phyloP scores from a whole-genome alignment of 2,888 invertebrate species.

The Drosophila mercatorum region DNA sequence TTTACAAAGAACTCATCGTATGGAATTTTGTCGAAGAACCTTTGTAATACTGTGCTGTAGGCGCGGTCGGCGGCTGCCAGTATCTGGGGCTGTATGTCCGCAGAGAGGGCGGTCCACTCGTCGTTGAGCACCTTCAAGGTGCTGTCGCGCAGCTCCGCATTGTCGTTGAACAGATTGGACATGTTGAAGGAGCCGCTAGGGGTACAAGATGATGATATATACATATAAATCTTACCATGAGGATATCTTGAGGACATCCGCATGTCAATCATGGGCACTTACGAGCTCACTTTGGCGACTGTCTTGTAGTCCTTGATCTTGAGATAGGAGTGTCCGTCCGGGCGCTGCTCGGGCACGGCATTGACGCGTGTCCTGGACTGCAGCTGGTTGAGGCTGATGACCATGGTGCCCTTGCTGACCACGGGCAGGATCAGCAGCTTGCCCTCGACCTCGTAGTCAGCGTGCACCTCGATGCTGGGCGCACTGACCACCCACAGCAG shows the following conservation, averaged over 20 bases:
- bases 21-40: conserved; percentile 55
- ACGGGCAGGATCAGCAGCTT: conserved; percentile 71
- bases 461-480: conserved; percentile 45
- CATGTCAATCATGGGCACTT: conserved; percentile 26
- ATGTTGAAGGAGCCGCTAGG: conserved; percentile 62
- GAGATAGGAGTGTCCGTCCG: conserved; percentile 63
- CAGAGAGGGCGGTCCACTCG: conserved; percentile 64
- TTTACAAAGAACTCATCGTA: conserved; percentile 63
- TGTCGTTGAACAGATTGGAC: conserved; percentile 73
- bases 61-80: conserved; percentile 39
- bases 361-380: conserved; percentile 30
- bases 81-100: conserved; percentile 65
- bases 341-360: conserved; percentile 44
- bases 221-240: background rate
- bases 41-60: conserved; percentile 26
- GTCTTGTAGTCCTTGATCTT: conserved; percentile 52
- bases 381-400: conserved; percentile 45
- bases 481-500: conserved; percentile 26
- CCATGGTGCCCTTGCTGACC: conserved; percentile 57
- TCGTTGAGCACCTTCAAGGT: conserved; percentile 70
- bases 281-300: conserved; percentile 52
- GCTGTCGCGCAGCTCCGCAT: conserved; percentile 64
- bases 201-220: no score
- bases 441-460: conserved; percentile 69
- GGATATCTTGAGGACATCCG: background rate